phyloP scores from a whole-genome alignment of 2,888 invertebrate species.

The Acleris cristana region DNA sequence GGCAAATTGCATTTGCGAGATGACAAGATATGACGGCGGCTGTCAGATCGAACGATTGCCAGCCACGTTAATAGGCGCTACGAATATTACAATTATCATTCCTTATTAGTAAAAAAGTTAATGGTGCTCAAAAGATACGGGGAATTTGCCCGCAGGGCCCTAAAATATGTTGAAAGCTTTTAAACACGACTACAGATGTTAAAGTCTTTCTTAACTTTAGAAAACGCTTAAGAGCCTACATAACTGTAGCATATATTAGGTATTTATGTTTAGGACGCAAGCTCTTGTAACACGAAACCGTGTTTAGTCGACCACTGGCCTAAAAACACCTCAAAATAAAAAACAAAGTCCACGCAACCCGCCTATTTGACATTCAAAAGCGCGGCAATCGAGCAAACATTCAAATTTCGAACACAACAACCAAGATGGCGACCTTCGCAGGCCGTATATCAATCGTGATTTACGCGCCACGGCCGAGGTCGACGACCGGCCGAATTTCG shows the following conservation, averaged over 20 bases:
- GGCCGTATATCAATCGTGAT: slow-evolving; percentile 80
- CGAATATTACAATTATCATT: slow-evolving; percentile 10
- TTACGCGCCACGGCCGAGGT: slow-evolving; percentile 80
- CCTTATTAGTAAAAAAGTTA: slow-evolving; percentile 5
- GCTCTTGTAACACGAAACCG: not conserved
- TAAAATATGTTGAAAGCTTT: too few species aligned
- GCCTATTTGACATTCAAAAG: slow-evolving; percentile 60
- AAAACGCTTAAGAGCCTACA: too few species aligned
- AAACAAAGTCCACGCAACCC: slow-evolving; percentile 44
- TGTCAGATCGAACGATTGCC: slow-evolving; percentile 56
- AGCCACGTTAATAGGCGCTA: slow-evolving; percentile 11
- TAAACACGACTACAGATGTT: too few species aligned
- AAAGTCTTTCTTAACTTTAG: too few species aligned
- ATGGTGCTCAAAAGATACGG: too few species aligned
- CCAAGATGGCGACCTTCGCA: slow-evolving; percentile 82
- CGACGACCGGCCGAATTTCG: slow-evolving; percentile 82
- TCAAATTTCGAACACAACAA: slow-evolving; percentile 79
- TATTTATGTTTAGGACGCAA: not conserved
- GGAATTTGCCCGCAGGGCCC: too few species aligned
- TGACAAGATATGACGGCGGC: slow-evolving; percentile 48
- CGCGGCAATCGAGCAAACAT: slow-evolving; percentile 72
- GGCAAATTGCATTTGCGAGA: slow-evolving; percentile 50
- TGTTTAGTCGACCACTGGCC: not conserved
- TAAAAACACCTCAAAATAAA: slow-evolving; percentile 25
- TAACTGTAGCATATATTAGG: too few species aligned